Base-by-base conservation (phyloP, 2,113 vertebrate species). In the Callospermophilus lateralis region DNA sequence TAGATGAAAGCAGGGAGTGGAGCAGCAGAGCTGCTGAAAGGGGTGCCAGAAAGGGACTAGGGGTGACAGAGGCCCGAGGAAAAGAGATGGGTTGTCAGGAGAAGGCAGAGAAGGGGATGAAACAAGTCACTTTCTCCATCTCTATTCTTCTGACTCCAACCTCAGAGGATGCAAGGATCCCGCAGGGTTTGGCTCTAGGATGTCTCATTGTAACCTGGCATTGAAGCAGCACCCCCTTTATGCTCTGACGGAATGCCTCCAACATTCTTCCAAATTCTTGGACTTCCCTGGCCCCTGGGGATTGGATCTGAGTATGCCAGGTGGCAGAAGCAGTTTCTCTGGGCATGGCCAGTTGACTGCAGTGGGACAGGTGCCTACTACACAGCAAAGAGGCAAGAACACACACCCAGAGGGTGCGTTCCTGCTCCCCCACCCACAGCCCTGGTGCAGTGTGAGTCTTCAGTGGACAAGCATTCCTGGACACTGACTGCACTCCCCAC, bases 391-490 rank as follows among this genome's bases (percentile, higher is more conserved):
- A 34, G 51, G 32, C 53, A 32, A 73, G 39, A 16, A 45, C 24
- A 11, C 19, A 22, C 8, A 3, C 28, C 6, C 4, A 2, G 24
- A 12, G 58, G 61, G 17, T 65, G 45, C 7, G 58, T 53, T 53
- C 63, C 51, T 51, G 58, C 30, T 26, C n/a, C 42, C 32, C 30
- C 32, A 2, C 32, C 16, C 7, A 58, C 12, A 91, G 5, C 15
- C 20, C 10, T 9, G 39, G 70, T 0, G 6, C n/a, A 24, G 30
- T 0, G 3, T 16, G 34, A 39, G 55, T 37, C 72, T 24, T 15
- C 39, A 34, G n/a, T 6, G 19, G 53, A 10, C 65, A 42, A n/a
- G 63, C 58, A n/a, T 61, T 19, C n/a, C 65, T 4, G 10, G 34
- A 17, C 13, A 61, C 24, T 63, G 81, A 24, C 30, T 84, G 80